Evolutionary conservation across 2,113 vertebrate species (phyloP).

Genomic region (Pampusana beccarii): DNA sequence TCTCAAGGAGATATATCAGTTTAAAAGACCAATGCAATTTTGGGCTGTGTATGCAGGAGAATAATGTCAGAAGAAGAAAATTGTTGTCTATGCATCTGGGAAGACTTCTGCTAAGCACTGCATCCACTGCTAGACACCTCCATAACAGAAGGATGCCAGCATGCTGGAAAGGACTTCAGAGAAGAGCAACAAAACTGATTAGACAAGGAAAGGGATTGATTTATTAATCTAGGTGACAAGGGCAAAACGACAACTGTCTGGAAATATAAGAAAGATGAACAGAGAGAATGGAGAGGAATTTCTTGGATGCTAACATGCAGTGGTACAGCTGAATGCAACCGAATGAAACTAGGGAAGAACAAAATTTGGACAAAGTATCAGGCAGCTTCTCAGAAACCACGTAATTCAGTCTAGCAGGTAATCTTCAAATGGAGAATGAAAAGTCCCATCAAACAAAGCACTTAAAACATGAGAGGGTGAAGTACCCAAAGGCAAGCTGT

Average conservation of each 20-base stretch:
- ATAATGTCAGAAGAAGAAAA: slow-evolving; percentile 16
- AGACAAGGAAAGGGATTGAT: background rate
- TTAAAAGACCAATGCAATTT: background rate
- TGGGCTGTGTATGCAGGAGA: background rate
- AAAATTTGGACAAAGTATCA: background rate
- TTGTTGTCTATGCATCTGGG: background rate
- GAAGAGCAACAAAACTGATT: background rate
- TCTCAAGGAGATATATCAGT: background rate
- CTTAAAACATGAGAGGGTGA: background rate
- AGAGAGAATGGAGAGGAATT: background rate
- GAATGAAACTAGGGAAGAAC: background rate
- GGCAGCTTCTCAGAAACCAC: background rate
- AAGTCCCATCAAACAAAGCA: background rate
- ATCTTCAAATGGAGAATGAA: background rate
- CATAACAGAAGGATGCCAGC: background rate
- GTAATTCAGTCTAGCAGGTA: background rate
- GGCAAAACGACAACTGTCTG: background rate
- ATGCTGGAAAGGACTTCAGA: background rate
- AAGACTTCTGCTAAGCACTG: background rate
- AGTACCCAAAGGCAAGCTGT: background rate
- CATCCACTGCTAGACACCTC: background rate
- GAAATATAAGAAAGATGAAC: background rate
- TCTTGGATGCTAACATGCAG: background rate
- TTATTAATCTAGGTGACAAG: background rate
- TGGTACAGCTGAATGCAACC: background rate